Evolutionary conservation across 2,113 vertebrate species (phyloP).

Genomic region (Corythaeola cristata): DNA sequence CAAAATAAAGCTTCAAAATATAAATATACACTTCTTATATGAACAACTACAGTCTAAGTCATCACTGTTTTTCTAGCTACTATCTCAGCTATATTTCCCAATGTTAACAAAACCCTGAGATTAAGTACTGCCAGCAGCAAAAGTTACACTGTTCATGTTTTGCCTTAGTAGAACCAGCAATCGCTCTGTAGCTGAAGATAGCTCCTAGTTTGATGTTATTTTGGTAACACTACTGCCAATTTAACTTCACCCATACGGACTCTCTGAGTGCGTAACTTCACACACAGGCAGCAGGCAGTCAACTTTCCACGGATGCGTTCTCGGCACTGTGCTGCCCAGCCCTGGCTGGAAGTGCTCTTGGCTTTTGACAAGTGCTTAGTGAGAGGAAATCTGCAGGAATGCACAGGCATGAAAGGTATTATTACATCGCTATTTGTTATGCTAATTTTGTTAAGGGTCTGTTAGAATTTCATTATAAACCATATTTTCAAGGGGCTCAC

Average conservation of each 20-base stretch:
- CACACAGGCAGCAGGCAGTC: neutral
- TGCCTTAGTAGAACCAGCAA: neutral
- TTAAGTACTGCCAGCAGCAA: neutral
- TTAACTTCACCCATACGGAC: neutral
- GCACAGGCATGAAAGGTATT: constrained; percentile 39
- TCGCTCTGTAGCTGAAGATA: neutral
- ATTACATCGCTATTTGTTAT: constrained; percentile 55
- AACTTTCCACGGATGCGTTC: neutral
- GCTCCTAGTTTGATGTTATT: neutral
- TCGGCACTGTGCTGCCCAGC: neutral
- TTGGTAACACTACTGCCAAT: neutral
- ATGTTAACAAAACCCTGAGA: neutral
- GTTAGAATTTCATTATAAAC: constrained; percentile 39
- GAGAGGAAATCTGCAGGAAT: constrained; percentile 40
- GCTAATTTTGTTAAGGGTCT: constrained; percentile 54
- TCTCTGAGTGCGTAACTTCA: neutral
- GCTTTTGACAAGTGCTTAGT: constrained; percentile 9
- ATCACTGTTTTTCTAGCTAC: neutral
- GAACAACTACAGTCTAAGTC: neutral
- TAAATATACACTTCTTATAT: neutral
- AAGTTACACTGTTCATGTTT: neutral
- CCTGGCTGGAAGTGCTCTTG: neutral
- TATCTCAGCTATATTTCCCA: neutral
- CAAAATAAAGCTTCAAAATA: neutral
- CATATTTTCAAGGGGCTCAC: constrained; percentile 55